Base-by-base conservation (phyloP, 2,113 vertebrate genomes). In the Desmodus rotundus region DNA sequence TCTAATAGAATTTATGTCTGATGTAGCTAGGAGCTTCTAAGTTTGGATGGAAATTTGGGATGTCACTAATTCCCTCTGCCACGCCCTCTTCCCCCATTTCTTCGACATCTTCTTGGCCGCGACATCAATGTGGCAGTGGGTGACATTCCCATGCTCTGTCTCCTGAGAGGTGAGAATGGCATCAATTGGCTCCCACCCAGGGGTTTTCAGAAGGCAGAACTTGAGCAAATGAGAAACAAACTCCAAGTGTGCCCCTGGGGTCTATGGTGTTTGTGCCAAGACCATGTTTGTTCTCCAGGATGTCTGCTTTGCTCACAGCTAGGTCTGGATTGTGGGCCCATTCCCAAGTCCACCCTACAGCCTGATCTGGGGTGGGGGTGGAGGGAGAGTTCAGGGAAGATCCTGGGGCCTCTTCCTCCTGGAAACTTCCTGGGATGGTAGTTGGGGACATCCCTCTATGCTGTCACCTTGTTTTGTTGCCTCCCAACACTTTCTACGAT, bases 1-100 rank as follows among this genome's bases (percentile, higher is more conserved):
- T 68, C 91, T 84, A 45, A 22, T 85, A 93, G 63, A 54, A 28
- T 81, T n/a, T 16, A 87, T 22, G 24, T 26, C 67, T 70, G 31
- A 74, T 6, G 15, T 10, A 74, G 31, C 10, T 16, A 45, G 54
- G 83, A 45, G 45, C 63, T 92, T 82, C 80, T 73, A 50, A 77
- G 38, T 26, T 2, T 17, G 52, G 52, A 8, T 10, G 1, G n/a
- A 24, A 41, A 43, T 19, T 38, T 43, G 5, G 45, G 45, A 7
- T 1, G 0, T 31, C 33, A 65, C 78, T 41, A n/a, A 12, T 5
- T 20, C 19, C 15, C 38, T 61, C 26, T 5, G 31, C 33, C 43
- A 0, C 7, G 24, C 13, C 52, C 13, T 17, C 63, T 58, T 36
- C 61, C 87, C 50, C 63, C 45, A 7, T 28, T 17, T 52, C 54